Evolutionary conservation across 2,797 vertebrate species (phyloP), one percentile per base, ranked within the genome.

Genomic region (Taeniopygia guttata): DNA sequence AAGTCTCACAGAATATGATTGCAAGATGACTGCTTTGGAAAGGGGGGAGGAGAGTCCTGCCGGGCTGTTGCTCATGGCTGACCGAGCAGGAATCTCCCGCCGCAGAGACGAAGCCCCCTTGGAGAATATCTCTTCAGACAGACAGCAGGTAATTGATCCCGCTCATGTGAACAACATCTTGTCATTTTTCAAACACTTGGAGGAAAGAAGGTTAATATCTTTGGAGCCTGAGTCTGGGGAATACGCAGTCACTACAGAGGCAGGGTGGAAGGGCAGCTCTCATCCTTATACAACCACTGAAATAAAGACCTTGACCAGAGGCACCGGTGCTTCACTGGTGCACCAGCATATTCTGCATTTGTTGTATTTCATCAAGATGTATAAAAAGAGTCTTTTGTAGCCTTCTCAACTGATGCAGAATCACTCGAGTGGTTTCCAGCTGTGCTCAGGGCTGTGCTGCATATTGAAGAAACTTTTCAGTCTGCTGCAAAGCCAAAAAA

Each of bases 61-160:
- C 0, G 0, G 75, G 90, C 34, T 84, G 87, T 13, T 92, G 64
- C 63, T 81, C 93, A 94, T 3, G 48, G 92, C 91, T 93, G 82
- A 87, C 82, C 11, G 32, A 85, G 82, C 87, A 89, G 58, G 90
- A 84, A 85, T 88, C 82, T 88, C 84, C 79, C 4, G 58, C 87
- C 0, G 14, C 4, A 62, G 73, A 95, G 69, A 79, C 2, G 5
- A 83, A 95, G 87, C 38, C 87, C 54, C 93, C 76, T 75, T 17
- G 2, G 90, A 96, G 87, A 89, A 75, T 51, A 18, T 36, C 68
- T 90, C 93, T 86, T 82, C 89, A 89, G 78, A 77, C 84, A 87
- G 92, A 72, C 52, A 91, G 93, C 66, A 92, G 78, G 93, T 87
- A 94, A 93, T 62, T 89, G 93, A 96, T 95, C 92, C 95, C 75